A percentile compares a stretch with the other conserved stretches of the same genome.
phyloP scores from a whole-genome alignment of 2,888 invertebrate species.

The Sarcophaga carnaria region DNA sequence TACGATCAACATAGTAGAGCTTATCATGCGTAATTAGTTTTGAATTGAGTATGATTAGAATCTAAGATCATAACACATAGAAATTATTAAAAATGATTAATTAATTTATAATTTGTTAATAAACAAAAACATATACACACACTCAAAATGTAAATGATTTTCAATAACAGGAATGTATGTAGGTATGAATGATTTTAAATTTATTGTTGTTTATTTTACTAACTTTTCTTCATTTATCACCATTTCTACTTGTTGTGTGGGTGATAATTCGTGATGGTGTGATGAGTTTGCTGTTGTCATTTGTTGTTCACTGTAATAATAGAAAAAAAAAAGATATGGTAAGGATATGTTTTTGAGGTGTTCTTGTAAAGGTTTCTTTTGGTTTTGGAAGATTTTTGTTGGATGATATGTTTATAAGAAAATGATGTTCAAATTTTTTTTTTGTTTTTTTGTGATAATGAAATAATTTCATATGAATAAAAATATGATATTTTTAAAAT shows the following conservation, averaged over 20 bases:
- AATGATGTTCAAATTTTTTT: neutral
- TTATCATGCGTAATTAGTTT: slow-evolving; percentile 9
- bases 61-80: slow-evolving; percentile 12
- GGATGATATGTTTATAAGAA: neutral
- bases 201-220: slow-evolving; percentile 65
- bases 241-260: slow-evolving; percentile 70
- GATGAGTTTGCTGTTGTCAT: slow-evolving; percentile 47
- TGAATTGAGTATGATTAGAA: slow-evolving; percentile 30
- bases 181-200: neutral
- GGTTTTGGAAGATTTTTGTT: neutral
- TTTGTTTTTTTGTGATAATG: neutral
- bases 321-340: slow-evolving; percentile 38
- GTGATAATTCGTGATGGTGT: slow-evolving; percentile 55
- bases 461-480: neutral
- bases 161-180: neutral
- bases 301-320: slow-evolving; percentile 65
- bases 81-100: neutral
- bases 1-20: neutral
- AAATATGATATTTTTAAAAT: neutral
- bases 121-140: slow-evolving; percentile 19
- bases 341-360: slow-evolving; percentile 13
- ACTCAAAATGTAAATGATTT: slow-evolving; percentile 10
- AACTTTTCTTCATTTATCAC: slow-evolving; percentile 76
- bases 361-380: neutral
- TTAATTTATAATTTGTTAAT: neutral